Percentiles rank a stretch among this genome's conserved stretches.
Conservation (phyloP, 2,797 vertebrate genomes). For the Premnoplex brunnescens region DNA sequence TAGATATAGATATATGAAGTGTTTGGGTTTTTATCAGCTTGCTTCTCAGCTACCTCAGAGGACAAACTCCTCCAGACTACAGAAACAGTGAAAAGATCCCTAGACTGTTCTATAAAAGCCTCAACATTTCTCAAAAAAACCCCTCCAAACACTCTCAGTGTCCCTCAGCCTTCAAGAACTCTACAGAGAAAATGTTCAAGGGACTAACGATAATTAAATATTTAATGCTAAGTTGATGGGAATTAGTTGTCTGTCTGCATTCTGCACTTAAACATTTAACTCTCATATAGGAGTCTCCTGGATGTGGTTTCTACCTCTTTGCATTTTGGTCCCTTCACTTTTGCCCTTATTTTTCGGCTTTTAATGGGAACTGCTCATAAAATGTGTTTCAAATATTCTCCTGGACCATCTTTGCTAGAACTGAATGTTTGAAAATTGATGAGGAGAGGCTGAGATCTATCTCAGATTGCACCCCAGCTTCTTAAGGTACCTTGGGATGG, state of each 20-base stretch:
- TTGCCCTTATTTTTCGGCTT: neutral
- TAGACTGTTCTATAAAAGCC: neutral
- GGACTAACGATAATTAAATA: neutral
- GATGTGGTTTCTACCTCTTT: neutral
- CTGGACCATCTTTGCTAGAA: neutral
- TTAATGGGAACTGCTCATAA: neutral
- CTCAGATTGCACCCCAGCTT: neutral
- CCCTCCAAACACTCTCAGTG: accelerated
- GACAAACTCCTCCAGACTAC: neutral
- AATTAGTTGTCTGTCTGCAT: neutral
- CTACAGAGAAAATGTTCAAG: neutral
- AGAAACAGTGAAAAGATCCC: neutral
- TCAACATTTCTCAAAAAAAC: neutral
- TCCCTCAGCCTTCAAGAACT: neutral
- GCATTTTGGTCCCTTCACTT: neutral
- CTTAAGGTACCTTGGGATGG: neutral
- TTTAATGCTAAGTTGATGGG: neutral
- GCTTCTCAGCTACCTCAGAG: neutral
- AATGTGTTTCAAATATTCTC: neutral
- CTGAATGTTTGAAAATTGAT: neutral
- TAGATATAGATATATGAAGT: neutral
- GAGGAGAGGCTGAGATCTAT: neutral
- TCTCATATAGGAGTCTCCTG: neutral
- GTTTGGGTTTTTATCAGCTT: neutral
- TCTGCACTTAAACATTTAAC: neutral